These are phyloP conservation scores for Natator depressus DNA, from an alignment of 2,113 vertebrate genomes.

Conservation along the genomic window DNA sequence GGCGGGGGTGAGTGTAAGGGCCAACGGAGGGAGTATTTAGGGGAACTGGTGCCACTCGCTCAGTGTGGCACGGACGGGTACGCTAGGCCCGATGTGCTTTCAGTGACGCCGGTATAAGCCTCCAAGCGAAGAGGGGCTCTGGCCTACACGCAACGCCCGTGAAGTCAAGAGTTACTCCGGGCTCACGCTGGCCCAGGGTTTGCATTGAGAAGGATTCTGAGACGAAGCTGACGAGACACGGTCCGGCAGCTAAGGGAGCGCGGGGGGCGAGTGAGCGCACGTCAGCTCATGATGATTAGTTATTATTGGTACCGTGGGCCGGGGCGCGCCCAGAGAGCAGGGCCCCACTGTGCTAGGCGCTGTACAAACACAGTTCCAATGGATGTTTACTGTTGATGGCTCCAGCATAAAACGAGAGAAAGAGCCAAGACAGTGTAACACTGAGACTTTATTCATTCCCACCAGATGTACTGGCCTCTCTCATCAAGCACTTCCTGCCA, in stretches of 20 bases:
- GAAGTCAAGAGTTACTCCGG: background rate
- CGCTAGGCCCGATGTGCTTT: background rate
- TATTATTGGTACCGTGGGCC: background rate
- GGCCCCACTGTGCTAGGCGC: background rate
- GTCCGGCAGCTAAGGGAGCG: background rate
- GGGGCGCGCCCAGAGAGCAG: too few species aligned
- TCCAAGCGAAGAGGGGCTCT: background rate
- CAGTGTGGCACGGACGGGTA: background rate
- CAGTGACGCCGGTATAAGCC: background rate
- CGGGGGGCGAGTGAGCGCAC: background rate
- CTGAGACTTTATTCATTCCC: background rate
- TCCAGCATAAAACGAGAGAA: background rate
- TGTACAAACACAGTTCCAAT: background rate
- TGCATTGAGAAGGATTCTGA: background rate
- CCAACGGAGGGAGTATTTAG: background rate
- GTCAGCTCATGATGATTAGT: background rate
- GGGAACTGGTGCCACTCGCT: background rate
- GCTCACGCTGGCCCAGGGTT: background rate
- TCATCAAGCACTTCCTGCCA: background rate
- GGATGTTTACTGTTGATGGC: background rate
- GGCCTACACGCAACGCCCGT: background rate
- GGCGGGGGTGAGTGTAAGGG: accelerated
- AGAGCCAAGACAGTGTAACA: background rate
- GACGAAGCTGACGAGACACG: background rate
- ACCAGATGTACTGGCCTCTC: background rate